phyloP scores from a whole-genome alignment of 2,888 invertebrate species.

The Osmoderma eremita region DNA sequence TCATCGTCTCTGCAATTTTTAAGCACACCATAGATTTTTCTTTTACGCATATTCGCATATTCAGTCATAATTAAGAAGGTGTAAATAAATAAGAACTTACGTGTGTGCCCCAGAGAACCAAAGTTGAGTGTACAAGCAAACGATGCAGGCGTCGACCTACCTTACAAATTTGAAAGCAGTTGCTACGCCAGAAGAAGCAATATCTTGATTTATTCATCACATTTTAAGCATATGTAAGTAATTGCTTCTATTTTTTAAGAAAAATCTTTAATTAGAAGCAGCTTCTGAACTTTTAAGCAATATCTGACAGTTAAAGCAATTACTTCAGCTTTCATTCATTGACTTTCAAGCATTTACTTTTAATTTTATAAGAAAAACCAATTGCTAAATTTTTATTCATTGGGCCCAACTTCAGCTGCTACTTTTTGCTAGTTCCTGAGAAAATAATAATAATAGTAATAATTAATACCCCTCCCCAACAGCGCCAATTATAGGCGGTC shows the following conservation, averaged over 20 bases:
- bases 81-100: constrained; percentile 21
- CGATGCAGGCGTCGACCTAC: constrained; percentile 7
- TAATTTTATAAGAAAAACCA: constrained; percentile 18
- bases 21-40: not conserved
- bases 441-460: too few relatives aligned
- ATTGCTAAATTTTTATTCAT: constrained; percentile 25
- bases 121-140: constrained; percentile 10
- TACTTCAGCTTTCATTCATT: constrained; percentile 21
- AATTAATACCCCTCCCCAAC: too few relatives aligned
- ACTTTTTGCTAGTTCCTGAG: too few relatives aligned
- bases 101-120: constrained; percentile 1
- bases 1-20: constrained; percentile 28
- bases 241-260: constrained; percentile 6
- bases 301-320: constrained; percentile 22
- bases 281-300: constrained; percentile 18
- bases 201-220: constrained; percentile 9
- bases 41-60: constrained; percentile 31
- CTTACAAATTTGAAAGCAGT: constrained; percentile 1
- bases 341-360: too few relatives aligned
- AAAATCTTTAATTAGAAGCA: constrained; percentile 21
- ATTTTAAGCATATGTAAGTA: constrained; percentile 21
- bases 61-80: constrained; percentile 15
- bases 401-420: too few relatives aligned
- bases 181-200: not conserved
- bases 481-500: too few relatives aligned